Percentiles rank a stretch among this genome's conserved stretches.
These are phyloP conservation scores for Drosophila suboccidentalis DNA, from an alignment of 2,888 invertebrate genomes.

Conservation along the genomic window DNA sequence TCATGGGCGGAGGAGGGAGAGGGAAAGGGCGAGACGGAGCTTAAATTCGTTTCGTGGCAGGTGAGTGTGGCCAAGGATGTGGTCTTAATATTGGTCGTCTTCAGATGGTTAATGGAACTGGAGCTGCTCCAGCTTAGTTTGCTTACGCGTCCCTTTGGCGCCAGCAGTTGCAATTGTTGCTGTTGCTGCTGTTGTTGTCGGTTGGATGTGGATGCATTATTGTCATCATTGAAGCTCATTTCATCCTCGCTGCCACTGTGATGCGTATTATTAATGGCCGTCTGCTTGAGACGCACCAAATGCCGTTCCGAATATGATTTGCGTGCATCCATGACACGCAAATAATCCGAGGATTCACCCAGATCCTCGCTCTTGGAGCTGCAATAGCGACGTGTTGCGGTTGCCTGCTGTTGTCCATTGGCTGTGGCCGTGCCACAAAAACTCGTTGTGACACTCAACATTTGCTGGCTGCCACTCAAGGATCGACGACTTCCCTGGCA, in stretches of 20 bases:
- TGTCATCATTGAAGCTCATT: constrained; percentile 84
- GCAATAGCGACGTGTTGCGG: constrained; percentile 74
- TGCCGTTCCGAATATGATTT: constrained; percentile 85
- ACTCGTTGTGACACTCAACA: constrained; percentile 78
- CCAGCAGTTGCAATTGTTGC: constrained; percentile 42
- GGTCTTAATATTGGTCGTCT: constrained; percentile 85
- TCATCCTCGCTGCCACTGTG: constrained; percentile 82
- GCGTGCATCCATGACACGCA: constrained; percentile 83
- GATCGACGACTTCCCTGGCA: constrained; percentile 75
- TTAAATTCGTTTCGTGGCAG: constrained; percentile 83
- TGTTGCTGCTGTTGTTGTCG: constrained; percentile 45
- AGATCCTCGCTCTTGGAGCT: constrained; percentile 84
- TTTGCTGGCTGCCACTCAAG: constrained; percentile 66
- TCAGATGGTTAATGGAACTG: constrained; percentile 83
- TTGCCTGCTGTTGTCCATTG: constrained; percentile 35
- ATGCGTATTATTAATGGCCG: constrained; percentile 83
- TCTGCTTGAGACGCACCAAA: constrained; percentile 84
- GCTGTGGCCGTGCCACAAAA: constrained; percentile 78
- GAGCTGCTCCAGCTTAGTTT: constrained; percentile 82
- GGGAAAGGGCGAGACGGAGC: constrained; percentile 36
- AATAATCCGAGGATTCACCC: constrained; percentile 78
- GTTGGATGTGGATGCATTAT: constrained; percentile 72
- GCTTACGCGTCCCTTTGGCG: constrained; percentile 49
- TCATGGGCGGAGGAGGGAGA: constrained; percentile 53
- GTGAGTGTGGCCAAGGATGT: constrained; percentile 84